Percentiles rank a stretch among this genome's conserved stretches.
Conservation (phyloP, 1,140 invertebrate genomes). For the Tachypleus tridentatus region DNA sequence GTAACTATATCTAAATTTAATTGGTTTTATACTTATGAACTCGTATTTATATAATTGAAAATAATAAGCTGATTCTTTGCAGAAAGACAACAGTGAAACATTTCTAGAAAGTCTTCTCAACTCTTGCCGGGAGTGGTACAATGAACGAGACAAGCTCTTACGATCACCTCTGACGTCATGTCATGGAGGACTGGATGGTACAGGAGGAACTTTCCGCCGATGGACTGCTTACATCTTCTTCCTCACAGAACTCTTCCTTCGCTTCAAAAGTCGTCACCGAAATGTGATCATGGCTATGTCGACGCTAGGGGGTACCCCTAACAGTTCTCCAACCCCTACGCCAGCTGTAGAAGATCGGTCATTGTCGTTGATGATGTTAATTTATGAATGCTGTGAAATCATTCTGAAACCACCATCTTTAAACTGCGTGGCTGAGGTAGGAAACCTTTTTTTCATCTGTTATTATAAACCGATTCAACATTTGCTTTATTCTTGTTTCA, state of each 20-base stretch:
- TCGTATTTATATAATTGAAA: too few relatives aligned
- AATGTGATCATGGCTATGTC: conserved; percentile 1
- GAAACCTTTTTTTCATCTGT: conserved; percentile 5
- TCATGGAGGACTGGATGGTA: conserved; percentile 7
- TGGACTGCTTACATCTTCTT: conserved; percentile 76
- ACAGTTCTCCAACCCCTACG: conserved; percentile 34
- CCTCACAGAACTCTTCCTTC: conserved; percentile 61
- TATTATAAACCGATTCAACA: too few relatives aligned
- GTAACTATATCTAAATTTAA: too few relatives aligned
- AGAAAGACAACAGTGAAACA: conserved; percentile 69
- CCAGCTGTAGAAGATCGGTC: conserved; percentile 41
- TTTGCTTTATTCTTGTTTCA: too few relatives aligned
- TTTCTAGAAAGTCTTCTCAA: conserved; percentile 77
- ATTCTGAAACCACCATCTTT: conserved; percentile 59
- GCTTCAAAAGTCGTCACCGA: conserved; percentile 16
- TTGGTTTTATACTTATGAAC: too few relatives aligned
- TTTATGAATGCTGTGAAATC: conserved; percentile 71
- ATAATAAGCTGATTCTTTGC: background rate
- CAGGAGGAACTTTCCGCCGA: conserved; percentile 37
- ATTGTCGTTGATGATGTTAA: conserved; percentile 42
- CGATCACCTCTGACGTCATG: conserved; percentile 16
- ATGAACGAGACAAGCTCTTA: conserved; percentile 50
- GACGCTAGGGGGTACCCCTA: conserved; percentile 9
- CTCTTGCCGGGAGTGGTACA: conserved; percentile 78
- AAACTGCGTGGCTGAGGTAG: conserved; percentile 59